Base-by-base conservation (phyloP, 2,797 vertebrate species). In the Chloroceryle inda region DNA sequence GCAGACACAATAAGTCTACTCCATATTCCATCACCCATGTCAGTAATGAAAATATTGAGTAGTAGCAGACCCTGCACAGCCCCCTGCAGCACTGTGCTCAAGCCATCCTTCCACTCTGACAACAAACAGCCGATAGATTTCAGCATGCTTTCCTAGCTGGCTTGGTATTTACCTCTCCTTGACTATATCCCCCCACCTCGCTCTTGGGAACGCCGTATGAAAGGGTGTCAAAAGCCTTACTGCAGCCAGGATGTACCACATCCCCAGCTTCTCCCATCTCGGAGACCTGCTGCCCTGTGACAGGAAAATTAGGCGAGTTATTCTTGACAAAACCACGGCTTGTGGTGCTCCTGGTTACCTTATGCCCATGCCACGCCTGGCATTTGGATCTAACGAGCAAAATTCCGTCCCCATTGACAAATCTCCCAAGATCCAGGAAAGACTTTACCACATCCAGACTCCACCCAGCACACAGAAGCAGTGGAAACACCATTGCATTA, bases 21-120 rank as follows among this genome's bases (percentile, higher is more conserved):
- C 73, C 79, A 35, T 80, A 77, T 71, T 80, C 91, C 72, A 45
- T 75, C 61, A 67, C 68, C 31, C 82, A 61, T 71, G 72, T 62
- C 82, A 58, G 76, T 93, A 83, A 87, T 89, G 86, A 89, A 89
- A 91, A 85, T 44, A 82, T 2, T 89, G 94, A 96, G 67, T 50
- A 69, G 92, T 21, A 38, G 38, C 94, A 92, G 87, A 74, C 74
- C 80, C 64, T 53, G 63, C 89, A 35, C 85, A 88, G 71, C 53
- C 50, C 82, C 88, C 85, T 77, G 67, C 91, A 81, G 91, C 10
- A 2, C 26, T 0, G 0, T 15, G n/a, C 55, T 37, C 78, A 53
- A 76, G 38, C 77, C 94, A 87, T 87, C 69, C 59, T 88, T 86
- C 83, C 85, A 61, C 91, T 50, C 33, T 2, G 1, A 85, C 94